Base-by-base conservation (phyloP, 2,888 invertebrate species). In the Yponomeuta cagnagella region DNA sequence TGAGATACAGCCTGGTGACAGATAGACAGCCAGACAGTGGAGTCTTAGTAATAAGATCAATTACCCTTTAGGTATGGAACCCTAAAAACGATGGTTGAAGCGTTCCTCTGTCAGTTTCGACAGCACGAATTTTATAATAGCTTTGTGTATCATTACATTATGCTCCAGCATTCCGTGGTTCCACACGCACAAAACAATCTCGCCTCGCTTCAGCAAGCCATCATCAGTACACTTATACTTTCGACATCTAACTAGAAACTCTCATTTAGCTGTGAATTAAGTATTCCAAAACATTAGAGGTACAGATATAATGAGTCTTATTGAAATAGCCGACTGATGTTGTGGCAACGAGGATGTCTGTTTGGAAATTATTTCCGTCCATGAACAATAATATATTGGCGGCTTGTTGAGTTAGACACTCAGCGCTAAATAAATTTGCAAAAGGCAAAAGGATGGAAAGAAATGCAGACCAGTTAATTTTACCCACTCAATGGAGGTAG, bases 301-400 rank as follows among this genome's bases (percentile, higher is more conserved):
- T 15, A 15, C 8, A 67, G 31, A n/a, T 67, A 52, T 52, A 68
- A 48, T 68, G 30, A 48, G 31, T 68, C 48, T 68, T 64, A 48
- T 65, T 65, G 48, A 33, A 70, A 70, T 43, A 31, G n/a, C 65
- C 10, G 12, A 65, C 65, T 58, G 52, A 58, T 58, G 63, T 70
- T 68, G 70, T 72, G 52, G 72, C 43, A 72, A 58, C 68, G 31
- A 72, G 72, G 72, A 72, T 72, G 72, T 67, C 9, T 48, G 66
- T 71, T 70, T 68, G 70, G 72, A 72, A 72, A 72, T 68, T 37
- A n/a, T 33, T 70, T 70, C 70, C 70, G 70, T 65, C 63, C 37
- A 70, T 23, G n/a, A 58, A 58, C 68, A 58, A 58, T 58, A 58
- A 58, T 58, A 15, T 58, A 58, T 58, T 15, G 15, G 52, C 12